Evolutionary conservation across 2,797 vertebrate genomes (phyloP).

Genomic region (Limnodromus scolopaceus): DNA sequence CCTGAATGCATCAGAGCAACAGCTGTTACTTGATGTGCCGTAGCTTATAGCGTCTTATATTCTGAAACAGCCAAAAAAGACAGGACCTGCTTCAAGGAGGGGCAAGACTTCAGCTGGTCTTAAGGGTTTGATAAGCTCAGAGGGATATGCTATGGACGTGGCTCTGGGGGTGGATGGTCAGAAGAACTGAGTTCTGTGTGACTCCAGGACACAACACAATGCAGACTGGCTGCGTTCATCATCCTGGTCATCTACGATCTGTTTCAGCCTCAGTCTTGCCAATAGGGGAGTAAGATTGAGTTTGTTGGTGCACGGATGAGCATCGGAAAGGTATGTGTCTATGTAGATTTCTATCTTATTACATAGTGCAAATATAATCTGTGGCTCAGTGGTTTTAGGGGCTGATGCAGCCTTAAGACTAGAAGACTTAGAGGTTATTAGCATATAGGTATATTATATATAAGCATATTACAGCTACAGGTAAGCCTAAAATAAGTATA

Average conservation of each 20-base stretch:
- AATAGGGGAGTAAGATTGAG: background rate
- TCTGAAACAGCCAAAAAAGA: background rate
- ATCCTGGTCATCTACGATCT: background rate
- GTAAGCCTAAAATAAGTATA: background rate
- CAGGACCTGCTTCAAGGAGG: background rate
- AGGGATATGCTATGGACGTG: background rate
- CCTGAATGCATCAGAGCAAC: background rate
- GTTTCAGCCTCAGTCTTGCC: background rate
- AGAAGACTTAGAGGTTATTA: background rate
- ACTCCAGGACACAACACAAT: background rate
- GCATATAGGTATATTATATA: background rate
- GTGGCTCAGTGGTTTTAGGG: background rate
- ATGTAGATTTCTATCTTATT: background rate
- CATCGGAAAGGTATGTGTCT: background rate
- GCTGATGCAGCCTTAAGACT: background rate
- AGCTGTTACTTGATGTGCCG: background rate
- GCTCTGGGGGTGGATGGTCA: background rate
- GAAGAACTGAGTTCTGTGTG: background rate
- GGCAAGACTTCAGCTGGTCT: background rate
- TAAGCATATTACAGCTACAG: background rate
- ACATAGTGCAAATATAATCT: background rate
- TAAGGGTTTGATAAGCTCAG: background rate
- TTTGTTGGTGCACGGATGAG: background rate
- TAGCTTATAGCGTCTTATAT: background rate
- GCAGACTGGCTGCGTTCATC: background rate